These are phyloP conservation scores for Dermatemys mawii DNA, from an alignment of 2,113 vertebrate genomes.

Conservation along the genomic window DNA sequence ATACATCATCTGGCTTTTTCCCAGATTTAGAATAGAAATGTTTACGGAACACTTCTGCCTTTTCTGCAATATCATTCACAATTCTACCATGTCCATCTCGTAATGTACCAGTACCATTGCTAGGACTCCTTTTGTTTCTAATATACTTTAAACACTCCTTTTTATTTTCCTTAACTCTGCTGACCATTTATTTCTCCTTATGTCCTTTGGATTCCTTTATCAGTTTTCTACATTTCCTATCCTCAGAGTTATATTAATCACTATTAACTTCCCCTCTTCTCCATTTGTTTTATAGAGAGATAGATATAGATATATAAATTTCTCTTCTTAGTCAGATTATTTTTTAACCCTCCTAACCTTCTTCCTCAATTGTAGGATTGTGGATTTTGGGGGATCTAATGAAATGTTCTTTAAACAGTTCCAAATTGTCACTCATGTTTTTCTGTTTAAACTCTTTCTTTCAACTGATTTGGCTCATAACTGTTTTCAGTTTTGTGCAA, in stretches of 20 bases:
- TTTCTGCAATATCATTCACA: not conserved
- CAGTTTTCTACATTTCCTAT: not conserved
- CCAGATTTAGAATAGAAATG: not conserved
- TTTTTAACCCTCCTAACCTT: not conserved
- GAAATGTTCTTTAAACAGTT: not conserved
- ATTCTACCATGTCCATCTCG: not conserved
- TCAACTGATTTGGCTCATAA: not conserved
- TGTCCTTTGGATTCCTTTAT: not conserved
- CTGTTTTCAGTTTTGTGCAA: not conserved
- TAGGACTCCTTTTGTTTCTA: not conserved
- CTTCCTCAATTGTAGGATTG: not conserved
- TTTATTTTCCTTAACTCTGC: not conserved
- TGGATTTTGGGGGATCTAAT: not conserved
- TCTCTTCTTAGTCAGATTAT: not conserved
- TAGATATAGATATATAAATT: too few species aligned
- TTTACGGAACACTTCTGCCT: not conserved
- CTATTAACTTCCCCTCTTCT: fast-evolving
- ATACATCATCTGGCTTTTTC: not conserved
- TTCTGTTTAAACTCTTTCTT: not conserved
- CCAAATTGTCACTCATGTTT: not conserved
- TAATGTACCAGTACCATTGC: not conserved
- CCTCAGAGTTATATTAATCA: not conserved
- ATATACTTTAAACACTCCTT: not conserved
- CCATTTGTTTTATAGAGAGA: not conserved
- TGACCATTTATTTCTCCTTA: not conserved